Conservation (phyloP, 2,113 vertebrate genomes). For the Hippocampus barbouri region DNA sequence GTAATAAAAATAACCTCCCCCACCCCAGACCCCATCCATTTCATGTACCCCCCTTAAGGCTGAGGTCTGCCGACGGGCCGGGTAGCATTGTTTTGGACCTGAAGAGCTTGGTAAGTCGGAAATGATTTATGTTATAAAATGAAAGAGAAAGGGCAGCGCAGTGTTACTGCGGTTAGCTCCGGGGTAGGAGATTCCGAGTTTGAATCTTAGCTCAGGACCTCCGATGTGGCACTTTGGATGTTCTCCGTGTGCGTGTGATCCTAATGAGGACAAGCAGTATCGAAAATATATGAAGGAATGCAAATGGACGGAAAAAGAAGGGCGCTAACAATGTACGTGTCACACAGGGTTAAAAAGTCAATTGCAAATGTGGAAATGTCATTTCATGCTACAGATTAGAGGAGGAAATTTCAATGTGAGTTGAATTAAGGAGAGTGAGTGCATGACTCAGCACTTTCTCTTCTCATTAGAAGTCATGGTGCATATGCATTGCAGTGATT, state of each 20-base stretch:
- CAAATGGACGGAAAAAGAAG: background rate
- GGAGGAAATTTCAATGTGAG: slow-evolving; percentile 5
- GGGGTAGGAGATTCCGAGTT: background rate
- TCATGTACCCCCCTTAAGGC: too few relatives aligned
- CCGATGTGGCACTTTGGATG: background rate
- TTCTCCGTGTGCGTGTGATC: background rate
- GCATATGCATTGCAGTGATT: slow-evolving; percentile 16
- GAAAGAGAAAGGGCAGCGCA: background rate
- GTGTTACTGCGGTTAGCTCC: background rate
- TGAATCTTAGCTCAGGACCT: background rate
- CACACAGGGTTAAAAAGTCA: background rate
- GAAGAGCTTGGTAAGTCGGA: background rate
- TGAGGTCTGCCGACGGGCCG: too few relatives aligned
- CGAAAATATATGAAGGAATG: background rate
- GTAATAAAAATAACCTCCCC: too few relatives aligned
- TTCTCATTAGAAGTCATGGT: slow-evolving; percentile 32
- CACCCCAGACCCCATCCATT: too few relatives aligned
- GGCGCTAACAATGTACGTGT: background rate
- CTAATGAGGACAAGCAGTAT: background rate
- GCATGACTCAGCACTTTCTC: slow-evolving; percentile 27
- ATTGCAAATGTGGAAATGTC: slow-evolving; percentile 2
- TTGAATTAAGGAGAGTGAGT: slow-evolving; percentile 4
- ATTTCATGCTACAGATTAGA: slow-evolving; percentile 5
- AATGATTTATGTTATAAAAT: background rate
- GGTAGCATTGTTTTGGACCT: background rate